Evolutionary conservation across 2,113 vertebrate genomes (phyloP).

Genomic region (Pteronura brasiliensis): DNA sequence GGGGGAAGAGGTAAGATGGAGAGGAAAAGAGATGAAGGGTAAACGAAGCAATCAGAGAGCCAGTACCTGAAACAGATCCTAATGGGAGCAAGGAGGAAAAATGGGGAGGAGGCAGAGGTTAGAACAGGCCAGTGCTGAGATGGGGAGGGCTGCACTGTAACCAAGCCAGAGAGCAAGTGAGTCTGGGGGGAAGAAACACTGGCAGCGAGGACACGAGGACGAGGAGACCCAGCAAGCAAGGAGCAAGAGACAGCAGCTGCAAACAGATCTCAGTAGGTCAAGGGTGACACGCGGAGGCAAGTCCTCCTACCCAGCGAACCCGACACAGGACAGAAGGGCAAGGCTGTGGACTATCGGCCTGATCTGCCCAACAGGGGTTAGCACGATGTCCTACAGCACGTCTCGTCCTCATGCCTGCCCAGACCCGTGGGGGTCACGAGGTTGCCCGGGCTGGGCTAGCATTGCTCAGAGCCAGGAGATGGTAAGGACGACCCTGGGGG

Average conservation of each 20-base stretch:
- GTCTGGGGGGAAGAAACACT: rapidly evolving
- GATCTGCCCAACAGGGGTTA: rapidly evolving
- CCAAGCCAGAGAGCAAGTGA: background rate
- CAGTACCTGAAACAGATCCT: slow-evolving; percentile 98
- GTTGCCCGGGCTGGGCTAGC: background rate
- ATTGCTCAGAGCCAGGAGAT: background rate
- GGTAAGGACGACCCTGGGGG: background rate
- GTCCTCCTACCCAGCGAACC: background rate
- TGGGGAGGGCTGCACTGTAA: background rate
- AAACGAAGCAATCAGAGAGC: slow-evolving; percentile 66
- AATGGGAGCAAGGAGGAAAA: slow-evolving; percentile 87
- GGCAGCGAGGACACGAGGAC: background rate
- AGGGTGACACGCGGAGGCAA: rapidly evolving
- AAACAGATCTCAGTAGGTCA: background rate
- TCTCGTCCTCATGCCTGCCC: background rate
- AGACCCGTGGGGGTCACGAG: rapidly evolving
- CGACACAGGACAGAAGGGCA: background rate
- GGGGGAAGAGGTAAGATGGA: background rate
- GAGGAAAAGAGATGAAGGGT: background rate
- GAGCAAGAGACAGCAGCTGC: background rate
- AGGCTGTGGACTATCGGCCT: rapidly evolving
- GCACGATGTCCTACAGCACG: background rate
- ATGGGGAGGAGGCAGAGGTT: slow-evolving; percentile 81
- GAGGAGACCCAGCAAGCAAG: rapidly evolving
- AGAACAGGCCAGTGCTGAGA: slow-evolving; percentile 67